These are phyloP conservation scores for Epizoanthus ramosus DNA, from an alignment of 92 coral and sea anemone genomes.

Conservation along the genomic window DNA sequence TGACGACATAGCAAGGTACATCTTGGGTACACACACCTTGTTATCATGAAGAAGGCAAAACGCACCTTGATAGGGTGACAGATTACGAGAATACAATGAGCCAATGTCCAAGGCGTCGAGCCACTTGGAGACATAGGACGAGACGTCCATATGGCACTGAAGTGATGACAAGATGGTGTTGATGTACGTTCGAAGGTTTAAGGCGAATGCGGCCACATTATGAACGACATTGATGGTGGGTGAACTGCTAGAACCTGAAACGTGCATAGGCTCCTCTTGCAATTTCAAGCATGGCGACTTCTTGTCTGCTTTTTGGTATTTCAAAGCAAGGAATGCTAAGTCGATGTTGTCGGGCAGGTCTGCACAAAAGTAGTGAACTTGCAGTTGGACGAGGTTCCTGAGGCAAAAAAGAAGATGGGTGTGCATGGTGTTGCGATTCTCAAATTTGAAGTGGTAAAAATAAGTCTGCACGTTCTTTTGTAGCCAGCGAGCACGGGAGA, in stretches of 20 bases:
- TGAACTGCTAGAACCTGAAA: too few relatives aligned
- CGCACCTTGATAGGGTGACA: too few relatives aligned
- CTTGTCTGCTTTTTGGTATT: constrained; percentile 41
- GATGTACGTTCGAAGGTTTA: constrained; percentile 23
- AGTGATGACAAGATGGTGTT: constrained; percentile 5
- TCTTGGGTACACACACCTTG: too few relatives aligned
- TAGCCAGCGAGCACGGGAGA: too few relatives aligned
- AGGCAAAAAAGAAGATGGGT: constrained; percentile 54
- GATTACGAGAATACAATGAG: too few relatives aligned
- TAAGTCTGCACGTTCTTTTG: too few relatives aligned
- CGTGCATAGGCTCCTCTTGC: too few relatives aligned
- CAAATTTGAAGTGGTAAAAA: constrained; percentile 59
- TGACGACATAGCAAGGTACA: too few relatives aligned
- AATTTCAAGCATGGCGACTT: constrained; percentile 6
- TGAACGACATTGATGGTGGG: too few relatives aligned
- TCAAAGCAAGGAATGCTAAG: constrained; percentile 31
- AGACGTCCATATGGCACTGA: constrained; percentile 28
- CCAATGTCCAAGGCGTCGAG: too few relatives aligned
- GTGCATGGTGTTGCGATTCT: constrained; percentile 40
- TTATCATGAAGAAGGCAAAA: too few relatives aligned
- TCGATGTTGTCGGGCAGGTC: constrained; percentile 39
- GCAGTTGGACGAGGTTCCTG: background rate
- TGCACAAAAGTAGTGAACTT: constrained; percentile 10
- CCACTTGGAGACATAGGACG: constrained; percentile 16
- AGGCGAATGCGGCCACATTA: constrained; percentile 23